Base-by-base conservation (phyloP, 2,888 invertebrate species). In the Xestoiulus laeticollis region DNA sequence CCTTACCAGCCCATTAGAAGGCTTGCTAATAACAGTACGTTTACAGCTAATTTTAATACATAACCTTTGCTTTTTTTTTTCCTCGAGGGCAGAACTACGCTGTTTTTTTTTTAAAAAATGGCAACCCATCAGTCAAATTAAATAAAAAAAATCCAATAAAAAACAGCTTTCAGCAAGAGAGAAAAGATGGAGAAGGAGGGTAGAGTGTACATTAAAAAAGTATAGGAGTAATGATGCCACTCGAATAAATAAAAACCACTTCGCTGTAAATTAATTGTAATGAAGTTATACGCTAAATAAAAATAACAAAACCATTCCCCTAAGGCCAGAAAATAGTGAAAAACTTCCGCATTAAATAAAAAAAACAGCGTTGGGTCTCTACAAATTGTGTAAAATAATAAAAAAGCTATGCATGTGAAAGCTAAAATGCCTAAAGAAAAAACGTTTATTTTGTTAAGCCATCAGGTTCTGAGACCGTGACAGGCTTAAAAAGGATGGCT, bases 61-160 rank as follows among this genome's bases (percentile, higher is more conserved):
- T n/a, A 53, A 38, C 38, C 16, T 48, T 48, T 2, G 48, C 14
- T 48, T 48, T 53, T 16, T 53, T 4, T 2, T 53, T 53, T 16
- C 1, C 53, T 53, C 19, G n/a, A 53, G n/a, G 53, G 19, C 53
- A 53, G 53, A 16, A 5, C 53, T 19, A 53, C n/a, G 38, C 4
- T 38, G 3, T 6, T 38, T 38, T 19, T 53, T 53, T 53, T 53
- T 19, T n/a, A 53, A n/a, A 53, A 53, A 53, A 53, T n/a, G 19
- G 53, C 53, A 53, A 53, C 53, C 16, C 53, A n/a, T 53, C 53
- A 53, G 19, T 53, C 53, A 53, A 53, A 53, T 53, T 53, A n/a
- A 53, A 53, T 53, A 53, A n/a, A 48, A 48, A 53, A 53, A 53
- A 53, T 53, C 53, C 53, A n/a, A 53, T 53, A 53, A 53, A 48